A percentile compares a stretch with the other conserved stretches of the same genome.
Conservation (phyloP, 2,113 vertebrate genomes). For the Oophaga pumilio region DNA sequence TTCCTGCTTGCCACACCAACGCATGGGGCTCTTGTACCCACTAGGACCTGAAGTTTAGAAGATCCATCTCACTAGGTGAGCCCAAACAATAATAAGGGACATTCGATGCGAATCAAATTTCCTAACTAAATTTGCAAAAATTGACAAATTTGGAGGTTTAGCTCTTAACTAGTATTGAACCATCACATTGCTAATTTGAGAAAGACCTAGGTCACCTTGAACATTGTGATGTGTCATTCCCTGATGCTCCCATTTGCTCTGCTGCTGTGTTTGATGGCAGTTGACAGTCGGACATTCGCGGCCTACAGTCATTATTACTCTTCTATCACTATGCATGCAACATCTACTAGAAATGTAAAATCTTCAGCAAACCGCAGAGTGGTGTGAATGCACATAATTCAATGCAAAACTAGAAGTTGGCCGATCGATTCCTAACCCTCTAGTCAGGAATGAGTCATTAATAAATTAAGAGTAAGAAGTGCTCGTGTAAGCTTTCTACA, state of each 20-base stretch:
- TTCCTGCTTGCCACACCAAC: too few relatives aligned
- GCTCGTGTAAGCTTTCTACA: not conserved
- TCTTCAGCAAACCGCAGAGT: not conserved
- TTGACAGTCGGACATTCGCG: not conserved
- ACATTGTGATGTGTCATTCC: not conserved
- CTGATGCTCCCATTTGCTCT: not conserved
- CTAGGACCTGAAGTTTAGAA: too few relatives aligned
- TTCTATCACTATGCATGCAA: not conserved
- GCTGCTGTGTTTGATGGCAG: not conserved
- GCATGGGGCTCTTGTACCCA: too few relatives aligned
- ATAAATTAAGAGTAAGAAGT: not conserved
- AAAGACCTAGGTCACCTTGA: not conserved
- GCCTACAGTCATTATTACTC: not conserved
- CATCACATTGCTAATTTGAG: not conserved
- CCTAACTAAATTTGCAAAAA: too few relatives aligned
- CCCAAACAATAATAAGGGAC: too few relatives aligned
- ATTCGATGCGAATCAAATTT: too few relatives aligned
- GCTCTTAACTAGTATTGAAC: too few relatives aligned
- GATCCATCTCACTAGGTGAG: too few relatives aligned
- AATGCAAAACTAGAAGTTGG: not conserved
- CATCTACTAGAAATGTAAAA: not conserved
- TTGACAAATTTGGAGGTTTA: too few relatives aligned
- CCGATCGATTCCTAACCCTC: not conserved
- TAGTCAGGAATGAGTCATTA: constrained; percentile 9
- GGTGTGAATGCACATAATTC: not conserved